phyloP scores from a whole-genome alignment of 2,113 vertebrate genomes.

The Callocephalon fimbriatum region DNA sequence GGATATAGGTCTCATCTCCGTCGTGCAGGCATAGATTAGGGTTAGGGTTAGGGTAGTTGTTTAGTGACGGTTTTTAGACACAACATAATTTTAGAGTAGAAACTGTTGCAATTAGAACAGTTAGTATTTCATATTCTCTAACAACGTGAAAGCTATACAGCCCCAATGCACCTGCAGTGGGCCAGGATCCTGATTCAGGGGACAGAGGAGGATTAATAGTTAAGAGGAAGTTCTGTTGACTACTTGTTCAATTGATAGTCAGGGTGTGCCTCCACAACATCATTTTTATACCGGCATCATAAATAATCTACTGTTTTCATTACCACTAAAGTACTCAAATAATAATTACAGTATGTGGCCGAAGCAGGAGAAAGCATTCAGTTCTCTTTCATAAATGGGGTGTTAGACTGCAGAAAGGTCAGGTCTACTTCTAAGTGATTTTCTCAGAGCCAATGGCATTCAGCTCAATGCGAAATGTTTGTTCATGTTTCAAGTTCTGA shows the following conservation, averaged over 20 bases:
- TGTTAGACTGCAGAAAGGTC: background rate
- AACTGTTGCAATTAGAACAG: background rate
- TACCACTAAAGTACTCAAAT: background rate
- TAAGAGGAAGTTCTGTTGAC: background rate
- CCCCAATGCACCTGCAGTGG: background rate
- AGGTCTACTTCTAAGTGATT: background rate
- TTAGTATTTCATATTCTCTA: background rate
- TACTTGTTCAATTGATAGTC: background rate
- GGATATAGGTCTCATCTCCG: too few relatives aligned
- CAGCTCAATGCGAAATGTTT: background rate
- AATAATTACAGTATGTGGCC: background rate
- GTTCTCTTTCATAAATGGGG: background rate
- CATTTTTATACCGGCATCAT: background rate
- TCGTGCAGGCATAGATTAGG: too few relatives aligned
- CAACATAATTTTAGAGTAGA: background rate
- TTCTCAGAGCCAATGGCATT: background rate
- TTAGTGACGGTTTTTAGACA: background rate
- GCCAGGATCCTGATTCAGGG: background rate
- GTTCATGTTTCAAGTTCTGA: background rate
- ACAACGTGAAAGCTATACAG: rapidly evolving
- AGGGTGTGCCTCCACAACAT: background rate
- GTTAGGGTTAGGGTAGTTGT: too few relatives aligned
- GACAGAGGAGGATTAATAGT: background rate
- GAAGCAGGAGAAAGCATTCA: background rate
- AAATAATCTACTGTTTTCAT: background rate